phyloP scores from a whole-genome alignment of 2,888 invertebrate genomes.

The Pseudolycoriella hygida region DNA sequence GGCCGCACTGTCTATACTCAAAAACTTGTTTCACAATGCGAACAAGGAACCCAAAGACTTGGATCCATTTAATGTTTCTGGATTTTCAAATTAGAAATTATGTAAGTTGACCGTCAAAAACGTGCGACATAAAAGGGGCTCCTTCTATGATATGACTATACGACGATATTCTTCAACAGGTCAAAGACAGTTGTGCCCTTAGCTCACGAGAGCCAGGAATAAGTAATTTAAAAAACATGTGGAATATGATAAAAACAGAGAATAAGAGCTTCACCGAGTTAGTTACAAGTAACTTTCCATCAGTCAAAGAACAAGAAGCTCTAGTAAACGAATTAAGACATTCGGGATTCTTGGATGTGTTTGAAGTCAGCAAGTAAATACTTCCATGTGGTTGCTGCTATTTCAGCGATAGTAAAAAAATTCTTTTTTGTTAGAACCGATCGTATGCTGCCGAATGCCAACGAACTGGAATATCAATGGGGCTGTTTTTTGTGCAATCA shows the following conservation, averaged over 20 bases:
- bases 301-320: slow-evolving; percentile 75
- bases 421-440: slow-evolving; percentile 16
- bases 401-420: too few species aligned
- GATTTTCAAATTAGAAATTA: slow-evolving; percentile 52
- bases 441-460: slow-evolving; percentile 28
- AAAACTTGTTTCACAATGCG: slow-evolving; percentile 61
- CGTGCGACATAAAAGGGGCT: not conserved
- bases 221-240: slow-evolving; percentile 73
- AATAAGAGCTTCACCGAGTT: slow-evolving; percentile 76
- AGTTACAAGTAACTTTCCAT: slow-evolving; percentile 88
- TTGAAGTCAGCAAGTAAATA: slow-evolving; percentile 46
- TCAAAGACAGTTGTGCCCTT: slow-evolving; percentile 56
- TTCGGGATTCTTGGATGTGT: slow-evolving; percentile 83
- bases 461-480: slow-evolving; percentile 43
- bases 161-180: slow-evolving; percentile 28
- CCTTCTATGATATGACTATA: too few species aligned
- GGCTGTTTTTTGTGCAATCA: slow-evolving; percentile 88
- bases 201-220: slow-evolving; percentile 68
- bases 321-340: slow-evolving; percentile 70
- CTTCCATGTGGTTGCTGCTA: too few species aligned
- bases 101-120: slow-evolving; percentile 16
- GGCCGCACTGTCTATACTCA: slow-evolving; percentile 73
- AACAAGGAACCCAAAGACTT: slow-evolving; percentile 66
- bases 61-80: slow-evolving; percentile 94
- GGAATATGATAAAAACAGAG: slow-evolving; percentile 87